These are phyloP conservation scores for Melitaea athalia DNA, from an alignment of 2,888 invertebrate species.

Conservation along the genomic window DNA sequence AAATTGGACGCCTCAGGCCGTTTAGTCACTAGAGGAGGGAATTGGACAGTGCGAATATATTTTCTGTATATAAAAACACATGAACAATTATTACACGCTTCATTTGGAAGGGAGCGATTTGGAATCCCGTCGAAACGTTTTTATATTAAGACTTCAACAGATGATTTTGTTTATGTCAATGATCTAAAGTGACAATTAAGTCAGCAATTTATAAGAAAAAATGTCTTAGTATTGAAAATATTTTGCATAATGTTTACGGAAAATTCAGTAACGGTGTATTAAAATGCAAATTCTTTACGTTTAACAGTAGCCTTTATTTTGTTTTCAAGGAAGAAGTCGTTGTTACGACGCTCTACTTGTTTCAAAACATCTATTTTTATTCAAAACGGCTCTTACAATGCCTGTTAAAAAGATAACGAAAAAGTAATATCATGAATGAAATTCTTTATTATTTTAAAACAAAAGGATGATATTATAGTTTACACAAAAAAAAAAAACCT, in stretches of 20 bases:
- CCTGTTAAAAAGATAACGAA: background rate
- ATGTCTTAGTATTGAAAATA: background rate
- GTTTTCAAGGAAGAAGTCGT: background rate
- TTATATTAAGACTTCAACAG: background rate
- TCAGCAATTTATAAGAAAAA: slow-evolving; percentile 5
- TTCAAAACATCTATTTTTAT: slow-evolving; percentile 1
- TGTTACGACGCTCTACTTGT: background rate
- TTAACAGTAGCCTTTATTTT: slow-evolving; percentile 13
- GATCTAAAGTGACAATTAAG: background rate
- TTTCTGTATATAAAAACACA: slow-evolving; percentile 51
- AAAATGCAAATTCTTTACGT: slow-evolving; percentile 20
- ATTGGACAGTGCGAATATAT: slow-evolving; percentile 46
- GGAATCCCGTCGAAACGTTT: slow-evolving; percentile 7
- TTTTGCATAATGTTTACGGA: background rate
- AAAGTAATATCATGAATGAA: background rate
- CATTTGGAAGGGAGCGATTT: slow-evolving; percentile 59
- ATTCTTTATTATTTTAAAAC: background rate
- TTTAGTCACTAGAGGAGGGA: slow-evolving; percentile 68
- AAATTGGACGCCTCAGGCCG: slow-evolving; percentile 79
- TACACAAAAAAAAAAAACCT: slow-evolving; percentile 8
- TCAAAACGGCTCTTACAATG: background rate
- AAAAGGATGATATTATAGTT: slow-evolving; percentile 17
- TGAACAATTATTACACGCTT: slow-evolving; percentile 63
- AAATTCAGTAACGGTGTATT: background rate
- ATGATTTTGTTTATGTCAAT: background rate